Evolutionary conservation across 2,888 invertebrate genomes (phyloP).

Genomic region (Melipona bicolor): DNA sequence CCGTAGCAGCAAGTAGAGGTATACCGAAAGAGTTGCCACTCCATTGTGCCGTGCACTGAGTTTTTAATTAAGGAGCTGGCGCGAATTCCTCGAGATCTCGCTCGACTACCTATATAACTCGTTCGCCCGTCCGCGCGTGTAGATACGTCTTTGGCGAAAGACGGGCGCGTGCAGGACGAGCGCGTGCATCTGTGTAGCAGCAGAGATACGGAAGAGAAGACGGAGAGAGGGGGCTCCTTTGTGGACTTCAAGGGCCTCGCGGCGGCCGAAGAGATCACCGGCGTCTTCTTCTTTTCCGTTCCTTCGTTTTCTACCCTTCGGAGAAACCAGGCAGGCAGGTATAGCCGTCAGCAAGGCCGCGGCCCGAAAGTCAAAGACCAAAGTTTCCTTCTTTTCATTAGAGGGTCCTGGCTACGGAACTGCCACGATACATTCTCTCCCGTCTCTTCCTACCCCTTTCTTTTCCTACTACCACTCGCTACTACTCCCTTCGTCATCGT

Average conservation of each 20-base stretch:
- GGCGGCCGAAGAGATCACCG: slow-evolving; percentile 60
- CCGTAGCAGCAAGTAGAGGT: slow-evolving; percentile 36
- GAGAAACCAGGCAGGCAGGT: slow-evolving; percentile 49
- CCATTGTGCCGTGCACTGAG: slow-evolving; percentile 81
- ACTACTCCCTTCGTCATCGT: slow-evolving; percentile 26
- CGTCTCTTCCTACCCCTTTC: slow-evolving; percentile 59
- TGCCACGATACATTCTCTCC: slow-evolving; percentile 71
- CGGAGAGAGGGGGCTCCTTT: slow-evolving; percentile 53
- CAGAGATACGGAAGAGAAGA: slow-evolving; percentile 48
- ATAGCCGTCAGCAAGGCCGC: slow-evolving; percentile 63
- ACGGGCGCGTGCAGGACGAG: slow-evolving; percentile 22
- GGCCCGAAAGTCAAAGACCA: slow-evolving; percentile 74
- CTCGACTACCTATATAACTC: slow-evolving; percentile 45
- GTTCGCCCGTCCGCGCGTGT: slow-evolving; percentile 24
- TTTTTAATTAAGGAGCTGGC: slow-evolving; percentile 81
- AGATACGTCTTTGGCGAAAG: slow-evolving; percentile 26
- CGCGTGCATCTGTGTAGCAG: slow-evolving; percentile 34
- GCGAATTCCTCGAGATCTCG: slow-evolving; percentile 78
- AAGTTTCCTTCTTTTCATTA: slow-evolving; percentile 77
- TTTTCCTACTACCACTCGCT: slow-evolving; percentile 31
- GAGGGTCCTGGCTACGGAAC: slow-evolving; percentile 68
- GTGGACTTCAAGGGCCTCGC: slow-evolving; percentile 71
- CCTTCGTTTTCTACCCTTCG: slow-evolving; percentile 62
- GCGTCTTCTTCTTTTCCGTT: slow-evolving; percentile 58
- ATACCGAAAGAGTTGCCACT: slow-evolving; percentile 81